A percentile compares a stretch with the other conserved stretches of the same genome.
phyloP scores from a whole-genome alignment of 2,888 invertebrate genomes.

The Eulithis testata region DNA sequence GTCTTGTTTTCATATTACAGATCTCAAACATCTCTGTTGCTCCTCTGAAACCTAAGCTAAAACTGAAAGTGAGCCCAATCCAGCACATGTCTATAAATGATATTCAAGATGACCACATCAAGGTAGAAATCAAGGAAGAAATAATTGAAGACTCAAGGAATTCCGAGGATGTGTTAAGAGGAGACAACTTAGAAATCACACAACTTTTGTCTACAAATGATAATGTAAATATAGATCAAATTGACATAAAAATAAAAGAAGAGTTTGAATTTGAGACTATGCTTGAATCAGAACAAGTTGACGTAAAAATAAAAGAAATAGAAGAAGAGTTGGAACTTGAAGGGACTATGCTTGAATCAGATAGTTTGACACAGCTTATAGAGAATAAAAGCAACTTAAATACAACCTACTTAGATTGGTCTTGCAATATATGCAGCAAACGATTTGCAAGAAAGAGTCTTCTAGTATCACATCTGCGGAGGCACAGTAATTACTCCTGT shows the following conservation, averaged over 20 bases:
- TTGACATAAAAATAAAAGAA: background rate
- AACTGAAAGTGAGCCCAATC: background rate
- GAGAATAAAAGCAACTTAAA: background rate
- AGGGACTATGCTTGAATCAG: background rate
- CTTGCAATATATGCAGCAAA: background rate
- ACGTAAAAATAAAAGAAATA: background rate
- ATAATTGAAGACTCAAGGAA: background rate
- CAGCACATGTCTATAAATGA: background rate
- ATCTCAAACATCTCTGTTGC: background rate
- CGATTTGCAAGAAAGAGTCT: background rate
- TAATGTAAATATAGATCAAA: background rate
- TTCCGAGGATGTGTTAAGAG: background rate
- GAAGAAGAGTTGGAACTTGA: background rate
- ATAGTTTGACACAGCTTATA: background rate
- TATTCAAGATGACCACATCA: background rate
- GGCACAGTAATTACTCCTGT: background rate
- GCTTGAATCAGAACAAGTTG: background rate
- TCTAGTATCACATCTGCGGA: background rate
- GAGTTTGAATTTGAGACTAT: background rate
- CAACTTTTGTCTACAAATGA: background rate
- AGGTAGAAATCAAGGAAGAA: background rate
- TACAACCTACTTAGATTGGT: background rate
- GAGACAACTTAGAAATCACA: background rate
- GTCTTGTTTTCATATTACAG: background rate
- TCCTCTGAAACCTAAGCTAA: background rate